phyloP scores from a whole-genome alignment of 1,140 invertebrate species.

The Anagrus nilaparvatae region DNA sequence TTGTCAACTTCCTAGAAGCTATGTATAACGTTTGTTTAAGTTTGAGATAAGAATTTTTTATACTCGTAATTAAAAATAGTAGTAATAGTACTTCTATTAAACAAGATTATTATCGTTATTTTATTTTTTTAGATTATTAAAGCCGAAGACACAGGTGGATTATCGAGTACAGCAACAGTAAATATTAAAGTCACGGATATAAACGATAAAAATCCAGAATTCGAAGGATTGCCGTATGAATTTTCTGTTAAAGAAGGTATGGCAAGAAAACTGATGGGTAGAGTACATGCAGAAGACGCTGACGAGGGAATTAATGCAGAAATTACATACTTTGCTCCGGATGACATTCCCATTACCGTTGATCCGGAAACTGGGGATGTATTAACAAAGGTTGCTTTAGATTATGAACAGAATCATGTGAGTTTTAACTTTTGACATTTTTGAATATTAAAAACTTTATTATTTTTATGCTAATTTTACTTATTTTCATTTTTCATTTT shows the following conservation, averaged over 20 bases:
- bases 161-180: constrained; percentile 70
- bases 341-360: constrained; percentile 67
- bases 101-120: background rate
- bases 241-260: constrained; percentile 76
- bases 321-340: constrained; percentile 60
- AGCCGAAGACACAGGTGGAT: constrained; percentile 74
- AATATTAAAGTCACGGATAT: constrained; percentile 84
- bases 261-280: constrained; percentile 56
- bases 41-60: no score
- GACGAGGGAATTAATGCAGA: constrained; percentile 61
- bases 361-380: constrained; percentile 72
- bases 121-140: constrained; percentile 54
- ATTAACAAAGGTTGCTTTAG: constrained; percentile 60
- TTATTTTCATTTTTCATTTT: no score
- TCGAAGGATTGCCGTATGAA: constrained; percentile 64
- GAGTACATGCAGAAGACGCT: constrained; percentile 71
- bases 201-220: constrained; percentile 81
- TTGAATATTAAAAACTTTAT: constrained; percentile 1
- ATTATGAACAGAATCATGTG: constrained; percentile 74
- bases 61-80: no score
- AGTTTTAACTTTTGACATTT: constrained; percentile 19
- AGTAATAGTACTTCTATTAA: no score
- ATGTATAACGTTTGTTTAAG: no score
- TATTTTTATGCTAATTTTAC: no score
- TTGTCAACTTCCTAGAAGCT: no score